A percentile compares a stretch with the other conserved stretches of the same genome.
These are phyloP conservation scores for Aporophyla nigra DNA, from an alignment of 2,888 invertebrate species.

Conservation along the genomic window DNA sequence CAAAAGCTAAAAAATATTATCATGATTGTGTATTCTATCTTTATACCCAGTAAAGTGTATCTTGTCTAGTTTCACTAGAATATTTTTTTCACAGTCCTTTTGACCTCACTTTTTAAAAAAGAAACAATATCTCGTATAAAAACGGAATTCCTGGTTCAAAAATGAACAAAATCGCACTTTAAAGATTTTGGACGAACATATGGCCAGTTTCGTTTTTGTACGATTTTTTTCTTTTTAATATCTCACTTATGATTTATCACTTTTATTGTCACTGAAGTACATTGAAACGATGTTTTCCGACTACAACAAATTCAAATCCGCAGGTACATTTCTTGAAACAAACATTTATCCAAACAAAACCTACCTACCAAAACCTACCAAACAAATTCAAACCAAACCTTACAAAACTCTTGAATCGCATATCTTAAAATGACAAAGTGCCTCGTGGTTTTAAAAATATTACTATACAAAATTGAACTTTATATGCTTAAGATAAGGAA, in stretches of 20 bases:
- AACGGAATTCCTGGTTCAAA: background rate
- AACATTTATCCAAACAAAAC: slow-evolving; percentile 51
- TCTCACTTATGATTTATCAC: background rate
- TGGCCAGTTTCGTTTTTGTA: background rate
- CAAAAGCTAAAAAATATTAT: background rate
- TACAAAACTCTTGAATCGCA: slow-evolving; percentile 73
- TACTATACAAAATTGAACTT: slow-evolving; percentile 35
- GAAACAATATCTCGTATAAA: background rate
- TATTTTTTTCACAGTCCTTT: background rate
- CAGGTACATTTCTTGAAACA: slow-evolving; percentile 50
- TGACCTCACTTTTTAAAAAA: background rate
- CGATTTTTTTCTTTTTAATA: background rate
- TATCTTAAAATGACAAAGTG: slow-evolving; percentile 65
- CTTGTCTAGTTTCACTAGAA: no score
- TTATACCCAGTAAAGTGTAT: background rate
- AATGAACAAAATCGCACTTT: background rate
- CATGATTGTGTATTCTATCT: background rate
- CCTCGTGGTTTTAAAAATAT: slow-evolving; percentile 25
- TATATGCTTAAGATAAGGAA: slow-evolving; percentile 33
- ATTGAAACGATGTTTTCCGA: slow-evolving; percentile 9
- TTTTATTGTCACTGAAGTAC: slow-evolving; percentile 17
- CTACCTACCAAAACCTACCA: no score
- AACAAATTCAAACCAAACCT: slow-evolving; percentile 30
- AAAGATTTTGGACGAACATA: background rate
- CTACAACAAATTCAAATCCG: slow-evolving; percentile 7